Percentiles rank a stretch among this genome's conserved stretches.
Evolutionary conservation across 2,113 vertebrate species (phyloP).

Genomic region (Hiodon tergisus): DNA sequence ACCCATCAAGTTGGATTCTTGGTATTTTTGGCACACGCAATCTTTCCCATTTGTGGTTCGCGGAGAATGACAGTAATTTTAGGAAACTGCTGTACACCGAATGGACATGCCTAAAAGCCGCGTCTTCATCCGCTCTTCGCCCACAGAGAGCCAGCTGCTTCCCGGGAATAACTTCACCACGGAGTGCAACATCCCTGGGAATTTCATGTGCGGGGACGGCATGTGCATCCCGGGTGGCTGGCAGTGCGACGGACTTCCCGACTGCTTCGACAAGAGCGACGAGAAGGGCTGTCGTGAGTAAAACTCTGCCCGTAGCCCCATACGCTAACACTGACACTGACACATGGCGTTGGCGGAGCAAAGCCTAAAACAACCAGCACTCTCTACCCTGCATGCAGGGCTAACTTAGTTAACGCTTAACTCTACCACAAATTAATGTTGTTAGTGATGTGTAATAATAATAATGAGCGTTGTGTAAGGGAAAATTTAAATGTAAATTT

Average conservation of each 20-base stretch:
- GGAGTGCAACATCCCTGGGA: conserved; percentile 93
- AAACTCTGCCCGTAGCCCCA: conserved; percentile 25
- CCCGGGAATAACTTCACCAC: conserved; percentile 92
- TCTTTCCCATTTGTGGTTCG: background rate
- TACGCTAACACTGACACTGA: background rate
- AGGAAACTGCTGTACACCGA: background rate
- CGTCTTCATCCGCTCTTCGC: conserved; percentile 13
- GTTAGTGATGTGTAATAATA: too few relatives aligned
- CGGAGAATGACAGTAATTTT: too few relatives aligned
- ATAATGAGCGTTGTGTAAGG: too few relatives aligned
- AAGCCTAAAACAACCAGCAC: background rate
- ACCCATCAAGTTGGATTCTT: too few relatives aligned
- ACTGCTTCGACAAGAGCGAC: conserved; percentile 92
- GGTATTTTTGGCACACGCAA: background rate
- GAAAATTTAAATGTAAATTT: too few relatives aligned
- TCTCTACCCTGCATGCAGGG: background rate
- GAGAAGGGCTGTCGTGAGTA: conserved; percentile 94
- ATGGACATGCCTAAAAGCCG: too few relatives aligned
- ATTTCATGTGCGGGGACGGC: conserved; percentile 91
- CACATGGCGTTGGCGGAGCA: background rate
- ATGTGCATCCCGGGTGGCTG: conserved; percentile 83
- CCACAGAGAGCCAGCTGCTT: conserved; percentile 83
- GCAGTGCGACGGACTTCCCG: conserved; percentile 85
- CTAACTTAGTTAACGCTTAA: background rate
- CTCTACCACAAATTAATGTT: too few relatives aligned